These are phyloP conservation scores for Anableps anableps DNA, from an alignment of 2,797 vertebrate genomes.

Conservation along the genomic window DNA sequence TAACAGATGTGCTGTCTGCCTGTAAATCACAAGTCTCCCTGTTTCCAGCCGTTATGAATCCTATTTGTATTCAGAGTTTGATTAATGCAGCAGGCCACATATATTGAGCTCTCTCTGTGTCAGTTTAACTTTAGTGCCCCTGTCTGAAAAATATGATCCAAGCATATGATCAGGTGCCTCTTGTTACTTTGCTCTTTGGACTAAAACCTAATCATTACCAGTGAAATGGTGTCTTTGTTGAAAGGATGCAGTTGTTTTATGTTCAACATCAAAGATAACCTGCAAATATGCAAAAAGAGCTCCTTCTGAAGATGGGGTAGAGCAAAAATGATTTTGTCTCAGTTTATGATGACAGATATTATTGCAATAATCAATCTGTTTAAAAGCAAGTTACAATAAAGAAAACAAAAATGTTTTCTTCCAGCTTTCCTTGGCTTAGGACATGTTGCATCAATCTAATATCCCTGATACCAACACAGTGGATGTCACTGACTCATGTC, in stretches of 20 bases:
- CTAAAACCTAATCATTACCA: not conserved
- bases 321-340: not conserved
- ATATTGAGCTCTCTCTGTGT: slow-evolving; percentile 12
- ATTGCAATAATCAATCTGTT: not conserved
- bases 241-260: not conserved
- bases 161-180: slow-evolving; percentile 36
- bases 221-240: not conserved
- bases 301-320: not conserved
- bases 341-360: not conserved
- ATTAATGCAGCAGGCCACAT: slow-evolving; percentile 15
- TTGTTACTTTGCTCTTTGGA: not conserved
- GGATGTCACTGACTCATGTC: slow-evolving; percentile 37
- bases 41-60: slow-evolving; percentile 23
- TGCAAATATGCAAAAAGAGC: not conserved
- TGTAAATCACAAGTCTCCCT: slow-evolving; percentile 16
- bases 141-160: slow-evolving; percentile 21
- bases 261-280: not conserved
- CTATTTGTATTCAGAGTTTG: slow-evolving; percentile 34
- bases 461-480: slow-evolving; percentile 31
- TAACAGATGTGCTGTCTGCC: slow-evolving; percentile 9
- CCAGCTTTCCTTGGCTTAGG: not conserved
- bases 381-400: not conserved
- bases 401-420: not conserved
- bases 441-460: slow-evolving; percentile 10
- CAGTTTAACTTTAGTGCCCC: slow-evolving; percentile 19